Conservation (phyloP, 2,113 vertebrate species). For the Forbesichthys agassizii region DNA sequence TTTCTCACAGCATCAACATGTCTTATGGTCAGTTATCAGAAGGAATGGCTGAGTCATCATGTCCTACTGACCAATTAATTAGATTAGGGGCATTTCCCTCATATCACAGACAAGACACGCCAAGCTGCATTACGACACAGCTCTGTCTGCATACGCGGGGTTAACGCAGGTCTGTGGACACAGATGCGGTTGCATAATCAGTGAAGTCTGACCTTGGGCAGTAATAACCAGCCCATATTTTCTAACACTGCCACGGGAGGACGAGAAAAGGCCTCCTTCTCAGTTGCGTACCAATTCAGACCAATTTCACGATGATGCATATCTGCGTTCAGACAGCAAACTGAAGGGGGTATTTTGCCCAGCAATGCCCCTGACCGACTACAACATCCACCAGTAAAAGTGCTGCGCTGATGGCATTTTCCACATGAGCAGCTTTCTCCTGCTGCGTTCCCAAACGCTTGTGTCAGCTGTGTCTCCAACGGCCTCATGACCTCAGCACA, state of each 20-base stretch:
- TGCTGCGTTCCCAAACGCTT: conserved; percentile 13
- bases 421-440: conserved; percentile 48
- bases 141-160: conserved; percentile 8
- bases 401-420: conserved; percentile 61
- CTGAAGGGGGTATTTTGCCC: conserved; percentile 4
- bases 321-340: not conserved
- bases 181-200: conserved; percentile 14
- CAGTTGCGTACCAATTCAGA: too few relatives aligned
- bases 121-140: not conserved
- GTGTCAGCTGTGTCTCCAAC: conserved; percentile 36
- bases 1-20: too few relatives aligned
- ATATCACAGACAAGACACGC: conserved; percentile 10
- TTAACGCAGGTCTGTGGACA: conserved; percentile 23
- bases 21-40: too few relatives aligned
- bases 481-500: conserved; percentile 27
- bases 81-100: too few relatives aligned
- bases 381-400: conserved; percentile 37
- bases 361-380: conserved; percentile 24
- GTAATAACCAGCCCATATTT: conserved; percentile 2
- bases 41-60: too few relatives aligned
- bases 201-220: conserved; percentile 19
- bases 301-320: not conserved
- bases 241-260: too few relatives aligned
- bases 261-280: too few relatives aligned
- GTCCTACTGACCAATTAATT: too few relatives aligned